Percentiles rank a stretch among this genome's conserved stretches.
These are phyloP conservation scores for Peribatodes rhomboidaria DNA, from an alignment of 2,888 invertebrate species.

Conservation along the genomic window DNA sequence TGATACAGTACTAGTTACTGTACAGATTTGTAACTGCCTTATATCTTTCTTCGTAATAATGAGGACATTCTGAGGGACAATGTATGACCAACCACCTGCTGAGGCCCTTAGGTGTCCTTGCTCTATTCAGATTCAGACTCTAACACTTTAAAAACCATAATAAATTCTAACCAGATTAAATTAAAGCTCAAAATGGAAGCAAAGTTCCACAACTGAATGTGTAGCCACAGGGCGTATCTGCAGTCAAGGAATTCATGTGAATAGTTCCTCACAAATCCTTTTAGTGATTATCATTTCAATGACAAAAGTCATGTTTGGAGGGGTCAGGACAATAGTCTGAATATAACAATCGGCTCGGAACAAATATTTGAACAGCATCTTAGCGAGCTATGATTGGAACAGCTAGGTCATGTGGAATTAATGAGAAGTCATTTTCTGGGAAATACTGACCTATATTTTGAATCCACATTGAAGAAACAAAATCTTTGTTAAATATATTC, in stretches of 20 bases:
- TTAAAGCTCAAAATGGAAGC: conserved; percentile 46
- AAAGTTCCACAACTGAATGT: conserved; percentile 49
- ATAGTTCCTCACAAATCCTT: conserved; percentile 83
- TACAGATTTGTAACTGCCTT: conserved; percentile 41
- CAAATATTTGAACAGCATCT: conserved; percentile 47
- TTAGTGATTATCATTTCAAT: conserved; percentile 84
- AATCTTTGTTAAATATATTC: too few species aligned
- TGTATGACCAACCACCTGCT: conserved; percentile 77
- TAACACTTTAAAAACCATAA: conserved; percentile 37
- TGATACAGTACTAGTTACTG: too few species aligned
- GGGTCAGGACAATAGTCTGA: conserved; percentile 65
- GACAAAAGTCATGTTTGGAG: conserved; percentile 78
- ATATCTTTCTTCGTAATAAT: conserved; percentile 52
- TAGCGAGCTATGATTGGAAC: conserved; percentile 33
- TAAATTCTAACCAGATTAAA: conserved; percentile 31
- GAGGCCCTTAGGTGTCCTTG: conserved; percentile 79
- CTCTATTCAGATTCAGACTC: conserved; percentile 58
- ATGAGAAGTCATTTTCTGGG: not conserved
- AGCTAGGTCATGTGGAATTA: conserved; percentile 40
- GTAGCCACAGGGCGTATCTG: conserved; percentile 85
- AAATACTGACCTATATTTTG: not conserved
- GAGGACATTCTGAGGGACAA: conserved; percentile 69
- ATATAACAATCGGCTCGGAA: conserved; percentile 41
- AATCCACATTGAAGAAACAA: too few species aligned
- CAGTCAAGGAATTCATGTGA: conserved; percentile 81